phyloP scores from a whole-genome alignment of 2,797 vertebrate species.

The Gila robusta region DNA sequence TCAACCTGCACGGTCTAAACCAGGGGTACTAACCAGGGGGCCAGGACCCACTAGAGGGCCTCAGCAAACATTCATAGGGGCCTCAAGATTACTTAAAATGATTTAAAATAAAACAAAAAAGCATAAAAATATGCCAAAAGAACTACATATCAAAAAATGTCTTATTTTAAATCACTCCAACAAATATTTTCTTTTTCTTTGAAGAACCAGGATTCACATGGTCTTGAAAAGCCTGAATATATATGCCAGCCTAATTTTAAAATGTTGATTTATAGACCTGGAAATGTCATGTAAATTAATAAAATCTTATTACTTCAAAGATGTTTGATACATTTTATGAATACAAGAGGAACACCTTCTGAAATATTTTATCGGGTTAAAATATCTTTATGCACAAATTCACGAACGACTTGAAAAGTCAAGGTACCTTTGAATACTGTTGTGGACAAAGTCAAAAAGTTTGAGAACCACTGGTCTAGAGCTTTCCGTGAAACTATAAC shows the following conservation, averaged over 20 bases:
- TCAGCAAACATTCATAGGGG: not conserved
- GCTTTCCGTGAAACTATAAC: not conserved
- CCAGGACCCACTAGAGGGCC: not conserved
- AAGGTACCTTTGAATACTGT: too few species aligned
- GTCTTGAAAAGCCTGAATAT: too few species aligned
- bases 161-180: too few species aligned
- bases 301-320: too few species aligned
- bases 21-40: not conserved
- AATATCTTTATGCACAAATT: not conserved
- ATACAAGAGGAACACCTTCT: not conserved
- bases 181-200: too few species aligned
- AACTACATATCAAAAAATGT: not conserved
- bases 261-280: too few species aligned
- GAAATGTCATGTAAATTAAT: too few species aligned
- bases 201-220: too few species aligned
- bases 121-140: not conserved
- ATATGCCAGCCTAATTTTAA: too few species aligned
- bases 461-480: not conserved
- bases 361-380: not conserved
- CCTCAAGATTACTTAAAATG: not conserved
- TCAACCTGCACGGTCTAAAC: not conserved
- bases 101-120: not conserved
- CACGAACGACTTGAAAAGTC: not conserved
- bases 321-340: not conserved
- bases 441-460: too few species aligned